Base-by-base conservation (phyloP, 2,888 invertebrate species). In the Tiliacea aurago region DNA sequence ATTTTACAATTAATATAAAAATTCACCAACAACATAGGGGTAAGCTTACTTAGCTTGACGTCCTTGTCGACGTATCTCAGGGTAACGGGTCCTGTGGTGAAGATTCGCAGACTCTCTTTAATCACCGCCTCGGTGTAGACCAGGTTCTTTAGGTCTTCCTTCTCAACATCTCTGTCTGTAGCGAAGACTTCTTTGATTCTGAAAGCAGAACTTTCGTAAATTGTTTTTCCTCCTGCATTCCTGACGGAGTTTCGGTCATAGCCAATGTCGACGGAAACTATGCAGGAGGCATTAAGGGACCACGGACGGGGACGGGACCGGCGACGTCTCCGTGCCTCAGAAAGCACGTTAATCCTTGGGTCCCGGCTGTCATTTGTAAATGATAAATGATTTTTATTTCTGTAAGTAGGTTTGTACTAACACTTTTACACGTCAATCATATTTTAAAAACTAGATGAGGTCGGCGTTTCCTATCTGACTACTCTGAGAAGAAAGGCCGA, bases 61-160 rank as follows among this genome's bases (percentile, higher is more conserved):
- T 92, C 90, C 15, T 78, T 86, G 11, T 88, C 87, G 0, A 89
- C 73, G 7, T 85, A 75, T 80, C 92, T 85, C 0, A 82, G 78
- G 5, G 91, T 72, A 0, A 90, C 69, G 0, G 91, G 89, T 0
- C 81, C 87, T 0, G 88, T 84, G 3, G 92, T 90, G 58, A 89
- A 90, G 18, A 92, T 47, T 5, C 93, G 81, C 10, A 92, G 65
- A 0, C 88, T 84, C 68, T 93, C 93, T 59, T 91, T 93, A 13
- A 92, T 76, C 5, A 92, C 90, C 1, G 92, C 92, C 23, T 93
- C 93, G 13, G 89, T 82, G 67, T 91, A 93, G 1, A 87, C 83
- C 55, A 93, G 72, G 41, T 89, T 90, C 0, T 84, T 68, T 4
- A 93, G 71, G 69, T 91, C 91, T 4, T 90, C 86, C 55, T 87